phyloP scores from a whole-genome alignment of 2,888 invertebrate genomes.

The Digitonthophagus gazella region DNA sequence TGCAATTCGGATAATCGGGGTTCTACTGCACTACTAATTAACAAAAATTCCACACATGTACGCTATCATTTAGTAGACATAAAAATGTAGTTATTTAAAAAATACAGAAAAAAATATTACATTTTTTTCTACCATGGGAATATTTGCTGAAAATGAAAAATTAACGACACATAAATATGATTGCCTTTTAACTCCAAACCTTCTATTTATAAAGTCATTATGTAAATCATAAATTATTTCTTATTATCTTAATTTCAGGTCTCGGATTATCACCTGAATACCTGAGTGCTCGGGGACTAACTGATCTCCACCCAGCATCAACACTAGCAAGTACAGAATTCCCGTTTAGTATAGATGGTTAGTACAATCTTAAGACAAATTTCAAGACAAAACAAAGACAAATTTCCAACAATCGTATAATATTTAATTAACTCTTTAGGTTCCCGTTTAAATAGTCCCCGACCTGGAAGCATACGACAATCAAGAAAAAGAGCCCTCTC shows the following conservation, averaged over 20 bases:
- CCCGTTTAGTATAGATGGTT: slow-evolving; percentile 88
- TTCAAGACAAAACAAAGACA: background rate
- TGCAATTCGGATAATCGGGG: too few relatives aligned
- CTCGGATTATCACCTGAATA: slow-evolving; percentile 64
- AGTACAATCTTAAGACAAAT: slow-evolving; percentile 40
- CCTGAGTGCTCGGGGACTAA: slow-evolving; percentile 56
- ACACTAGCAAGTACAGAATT: slow-evolving; percentile 84
- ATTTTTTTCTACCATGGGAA: too few relatives aligned
- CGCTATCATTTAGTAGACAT: too few relatives aligned
- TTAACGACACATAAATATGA: too few relatives aligned
- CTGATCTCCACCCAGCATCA: slow-evolving; percentile 61
- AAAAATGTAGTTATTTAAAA: too few relatives aligned
- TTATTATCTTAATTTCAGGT: slow-evolving; percentile 48
- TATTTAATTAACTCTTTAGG: slow-evolving; percentile 45
- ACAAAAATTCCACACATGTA: too few relatives aligned
- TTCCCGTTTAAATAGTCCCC: slow-evolving; percentile 69
- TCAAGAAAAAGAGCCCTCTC: slow-evolving; percentile 89
- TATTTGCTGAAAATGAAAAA: too few relatives aligned
- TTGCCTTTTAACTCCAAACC: too few relatives aligned
- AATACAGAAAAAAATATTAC: too few relatives aligned
- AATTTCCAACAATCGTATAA: background rate
- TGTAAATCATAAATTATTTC: too few relatives aligned
- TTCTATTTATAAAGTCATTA: background rate
- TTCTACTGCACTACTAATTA: too few relatives aligned
- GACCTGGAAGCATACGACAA: slow-evolving; percentile 51